phyloP scores from a whole-genome alignment of 2,113 vertebrate genomes.

The Ceyx melanurus region DNA sequence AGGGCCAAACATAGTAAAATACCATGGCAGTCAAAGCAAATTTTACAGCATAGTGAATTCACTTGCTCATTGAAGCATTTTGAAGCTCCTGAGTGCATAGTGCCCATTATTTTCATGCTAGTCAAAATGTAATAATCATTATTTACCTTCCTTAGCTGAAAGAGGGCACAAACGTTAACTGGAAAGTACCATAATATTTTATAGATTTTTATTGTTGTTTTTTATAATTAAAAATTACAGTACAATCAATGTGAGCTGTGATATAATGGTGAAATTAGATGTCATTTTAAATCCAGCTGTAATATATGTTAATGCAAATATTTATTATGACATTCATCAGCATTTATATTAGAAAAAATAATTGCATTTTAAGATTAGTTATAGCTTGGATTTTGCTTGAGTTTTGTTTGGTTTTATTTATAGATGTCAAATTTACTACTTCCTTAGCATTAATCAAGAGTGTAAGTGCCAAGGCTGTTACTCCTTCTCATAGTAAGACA shows the following conservation, averaged over 20 bases:
- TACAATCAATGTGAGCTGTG: neutral
- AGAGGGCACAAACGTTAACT: neutral
- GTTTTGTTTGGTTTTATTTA: neutral
- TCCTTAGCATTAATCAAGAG: neutral
- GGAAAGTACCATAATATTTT: neutral
- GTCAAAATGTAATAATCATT: neutral
- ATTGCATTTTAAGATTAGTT: neutral
- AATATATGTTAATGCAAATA: neutral
- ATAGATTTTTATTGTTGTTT: neutral
- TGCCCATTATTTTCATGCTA: neutral
- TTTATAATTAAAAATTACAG: neutral
- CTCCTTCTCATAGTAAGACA: neutral
- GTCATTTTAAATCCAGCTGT: neutral
- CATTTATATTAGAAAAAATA: neutral
- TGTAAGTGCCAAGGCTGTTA: neutral
- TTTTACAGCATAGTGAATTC: neutral
- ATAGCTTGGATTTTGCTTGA: neutral
- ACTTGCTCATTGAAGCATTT: neutral
- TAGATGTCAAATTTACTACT: neutral
- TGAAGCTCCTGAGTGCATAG: neutral
- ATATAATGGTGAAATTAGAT: neutral
- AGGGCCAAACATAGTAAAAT: neutral
- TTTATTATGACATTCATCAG: neutral
- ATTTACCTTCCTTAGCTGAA: neutral
- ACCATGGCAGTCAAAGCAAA: neutral